Percentiles rank a stretch among this genome's conserved stretches.
These are phyloP conservation scores for Amphiduros pacificus DNA, from an alignment of 2,888 invertebrate genomes.

Conservation along the genomic window DNA sequence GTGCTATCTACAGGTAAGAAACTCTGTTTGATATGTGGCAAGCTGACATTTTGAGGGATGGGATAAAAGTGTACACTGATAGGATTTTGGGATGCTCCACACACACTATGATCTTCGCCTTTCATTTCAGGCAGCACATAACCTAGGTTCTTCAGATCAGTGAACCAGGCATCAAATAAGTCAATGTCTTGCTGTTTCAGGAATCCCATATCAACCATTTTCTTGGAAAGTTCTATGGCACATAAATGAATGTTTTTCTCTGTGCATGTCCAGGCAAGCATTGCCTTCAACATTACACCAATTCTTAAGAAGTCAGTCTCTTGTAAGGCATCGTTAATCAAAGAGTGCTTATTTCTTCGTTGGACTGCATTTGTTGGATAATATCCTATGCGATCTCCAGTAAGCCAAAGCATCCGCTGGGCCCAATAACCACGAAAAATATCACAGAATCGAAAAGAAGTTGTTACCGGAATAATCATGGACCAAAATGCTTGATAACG, in stretches of 20 bases:
- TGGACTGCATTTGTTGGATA: constrained; percentile 36
- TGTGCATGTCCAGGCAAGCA: constrained; percentile 33
- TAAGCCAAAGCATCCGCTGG: constrained; percentile 37
- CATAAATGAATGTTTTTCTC: constrained; percentile 29
- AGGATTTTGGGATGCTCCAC: constrained; percentile 5
- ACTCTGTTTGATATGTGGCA: constrained; percentile 20
- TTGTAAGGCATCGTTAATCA: constrained; percentile 34
- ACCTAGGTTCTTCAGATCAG: constrained; percentile 27
- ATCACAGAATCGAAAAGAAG: constrained; percentile 38
- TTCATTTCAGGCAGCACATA: constrained; percentile 23
- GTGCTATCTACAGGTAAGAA: constrained; percentile 10
- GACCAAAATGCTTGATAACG: constrained; percentile 40
- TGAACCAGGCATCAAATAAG: constrained; percentile 31
- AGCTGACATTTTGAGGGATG: constrained; percentile 24
- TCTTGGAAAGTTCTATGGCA: constrained; percentile 24
- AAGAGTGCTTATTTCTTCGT: constrained; percentile 33
- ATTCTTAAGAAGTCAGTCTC: constrained; percentile 34
- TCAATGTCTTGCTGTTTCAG: constrained; percentile 27
- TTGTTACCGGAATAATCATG: constrained; percentile 35
- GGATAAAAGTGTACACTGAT: too few species aligned
- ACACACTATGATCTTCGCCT: neutral
- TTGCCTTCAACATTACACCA: constrained; percentile 25
- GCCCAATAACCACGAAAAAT: constrained; percentile 45
- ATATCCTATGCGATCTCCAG: constrained; percentile 36
- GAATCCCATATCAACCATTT: constrained; percentile 24